Conservation (phyloP, 2,797 vertebrate genomes). For the Eulemur coronatus region DNA sequence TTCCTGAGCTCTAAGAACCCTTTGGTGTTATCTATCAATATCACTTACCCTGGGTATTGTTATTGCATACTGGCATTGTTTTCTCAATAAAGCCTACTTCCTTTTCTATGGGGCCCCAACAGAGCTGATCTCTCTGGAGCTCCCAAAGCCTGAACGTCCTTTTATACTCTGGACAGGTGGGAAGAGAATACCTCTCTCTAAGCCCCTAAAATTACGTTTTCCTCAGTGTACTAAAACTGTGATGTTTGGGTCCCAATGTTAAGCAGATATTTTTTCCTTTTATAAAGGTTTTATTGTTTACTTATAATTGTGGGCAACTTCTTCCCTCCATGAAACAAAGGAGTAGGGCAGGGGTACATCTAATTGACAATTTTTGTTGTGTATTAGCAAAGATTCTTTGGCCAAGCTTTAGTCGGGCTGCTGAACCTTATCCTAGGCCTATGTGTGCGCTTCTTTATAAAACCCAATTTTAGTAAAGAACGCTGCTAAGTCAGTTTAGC, state of each 20-base stretch:
- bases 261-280: background rate
- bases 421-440: background rate
- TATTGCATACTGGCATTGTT: background rate
- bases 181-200: background rate
- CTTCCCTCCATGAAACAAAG: background rate
- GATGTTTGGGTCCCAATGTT: background rate
- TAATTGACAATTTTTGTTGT: background rate
- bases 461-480: background rate
- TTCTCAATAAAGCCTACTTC: background rate
- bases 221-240: background rate
- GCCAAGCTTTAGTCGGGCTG: background rate
- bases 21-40: background rate
- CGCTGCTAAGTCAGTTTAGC: background rate
- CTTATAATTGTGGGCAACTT: background rate
- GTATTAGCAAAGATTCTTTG: background rate
- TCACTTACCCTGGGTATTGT: background rate
- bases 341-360: background rate
- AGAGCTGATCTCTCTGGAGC: background rate
- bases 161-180: background rate
- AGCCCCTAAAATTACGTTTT: background rate
- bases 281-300: background rate
- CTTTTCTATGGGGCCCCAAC: background rate
- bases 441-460: background rate
- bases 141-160: background rate
- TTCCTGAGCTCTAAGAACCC: background rate